Conservation (phyloP, 1,140 invertebrate species). For the Sminthurides bifidus region DNA sequence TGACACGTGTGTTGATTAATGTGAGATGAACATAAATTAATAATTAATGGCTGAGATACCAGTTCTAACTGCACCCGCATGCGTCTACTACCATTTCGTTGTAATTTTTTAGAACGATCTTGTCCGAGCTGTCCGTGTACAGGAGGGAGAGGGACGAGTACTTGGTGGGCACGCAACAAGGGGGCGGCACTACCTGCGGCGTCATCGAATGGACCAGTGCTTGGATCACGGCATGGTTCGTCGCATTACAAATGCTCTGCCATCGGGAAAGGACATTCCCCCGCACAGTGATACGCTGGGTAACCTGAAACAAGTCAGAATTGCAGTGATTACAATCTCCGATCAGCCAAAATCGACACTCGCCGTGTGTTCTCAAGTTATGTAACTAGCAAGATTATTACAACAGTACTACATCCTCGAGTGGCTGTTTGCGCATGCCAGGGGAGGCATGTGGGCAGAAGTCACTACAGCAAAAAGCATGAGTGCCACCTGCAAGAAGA, state of each 20-base stretch:
- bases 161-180: slow-evolving; percentile 85
- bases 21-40: too few relatives aligned
- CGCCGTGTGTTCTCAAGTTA: too few relatives aligned
- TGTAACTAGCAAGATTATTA: too few relatives aligned
- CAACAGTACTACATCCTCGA: too few relatives aligned
- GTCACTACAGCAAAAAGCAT: too few relatives aligned
- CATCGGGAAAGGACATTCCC: slow-evolving; percentile 85
- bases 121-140: slow-evolving; percentile 82
- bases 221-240: slow-evolving; percentile 97
- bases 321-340: neutral
- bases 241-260: slow-evolving; percentile 87
- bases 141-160: slow-evolving; percentile 84
- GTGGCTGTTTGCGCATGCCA: too few relatives aligned
- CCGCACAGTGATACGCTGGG: slow-evolving; percentile 88
- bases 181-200: slow-evolving; percentile 72
- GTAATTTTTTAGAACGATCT: slow-evolving; percentile 91
- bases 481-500: too few relatives aligned
- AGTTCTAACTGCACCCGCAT: slow-evolving; percentile 80
- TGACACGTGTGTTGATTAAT: neutral
- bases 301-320: slow-evolving; percentile 50
- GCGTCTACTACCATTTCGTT: slow-evolving; percentile 89
- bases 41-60: too few relatives aligned
- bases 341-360: too few relatives aligned
- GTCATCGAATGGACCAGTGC: slow-evolving; percentile 87
- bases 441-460: too few relatives aligned